Percentiles rank a stretch among this genome's conserved stretches.
Evolutionary conservation across 2,113 vertebrate genomes (phyloP).

Genomic region (Haemorhous mexicanus): DNA sequence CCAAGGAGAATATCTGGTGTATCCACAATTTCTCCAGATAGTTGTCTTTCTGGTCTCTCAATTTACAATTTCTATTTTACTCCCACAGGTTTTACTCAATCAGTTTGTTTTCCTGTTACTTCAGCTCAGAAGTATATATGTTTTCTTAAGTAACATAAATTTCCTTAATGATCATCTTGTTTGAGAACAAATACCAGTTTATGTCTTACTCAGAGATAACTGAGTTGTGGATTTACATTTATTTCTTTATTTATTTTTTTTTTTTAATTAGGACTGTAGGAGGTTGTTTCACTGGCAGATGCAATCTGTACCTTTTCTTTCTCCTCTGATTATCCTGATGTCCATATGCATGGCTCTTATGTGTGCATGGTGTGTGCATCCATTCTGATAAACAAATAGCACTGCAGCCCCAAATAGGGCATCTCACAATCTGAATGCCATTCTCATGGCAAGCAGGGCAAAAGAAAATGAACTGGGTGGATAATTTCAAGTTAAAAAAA

Average conservation of each 20-base stretch:
- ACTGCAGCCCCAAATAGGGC: background rate
- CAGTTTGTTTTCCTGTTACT: constrained; percentile 17
- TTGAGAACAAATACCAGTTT: constrained; percentile 51
- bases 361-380: background rate
- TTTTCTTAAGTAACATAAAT: constrained; percentile 18
- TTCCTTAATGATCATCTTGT: constrained; percentile 52
- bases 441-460: background rate
- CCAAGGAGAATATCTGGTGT: background rate
- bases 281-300: background rate
- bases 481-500: background rate
- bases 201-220: constrained; percentile 14
- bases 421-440: background rate
- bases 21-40: background rate
- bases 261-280: background rate
- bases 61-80: background rate
- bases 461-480: background rate
- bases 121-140: background rate
- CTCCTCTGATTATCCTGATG: background rate
- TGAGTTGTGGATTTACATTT: background rate
- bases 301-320: background rate
- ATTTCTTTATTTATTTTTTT: background rate
- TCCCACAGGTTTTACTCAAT: background rate
- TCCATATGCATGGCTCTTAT: background rate
- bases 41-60: background rate
- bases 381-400: background rate